Evolutionary conservation across 2,113 vertebrate species (phyloP).

Genomic region (Bos taurus): ARS-UCD2.0 NC_037338.1:35119501-35120000

Average conservation of each 20-base stretch:
- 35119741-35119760: background rate
- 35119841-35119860: background rate
- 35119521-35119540: background rate
- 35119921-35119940: background rate
- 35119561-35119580: background rate
- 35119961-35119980: background rate
- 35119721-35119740: background rate
- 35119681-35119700: background rate
- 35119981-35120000: background rate
- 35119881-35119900: background rate
- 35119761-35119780: background rate
- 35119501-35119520: background rate
- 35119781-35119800: background rate
- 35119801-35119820: background rate
- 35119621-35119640: background rate
- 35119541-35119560: background rate
- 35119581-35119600: background rate
- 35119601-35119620: background rate
- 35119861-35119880: background rate
- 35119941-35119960: background rate
- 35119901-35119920: background rate
- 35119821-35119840: background rate
- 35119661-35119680: background rate
- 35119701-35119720: background rate
- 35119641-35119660: background rate